A percentile compares a stretch with the other conserved stretches of the same genome.
These are phyloP conservation scores for Riptortus pedestris DNA, from an alignment of 1,140 invertebrate species.

Conservation along the genomic window DNA sequence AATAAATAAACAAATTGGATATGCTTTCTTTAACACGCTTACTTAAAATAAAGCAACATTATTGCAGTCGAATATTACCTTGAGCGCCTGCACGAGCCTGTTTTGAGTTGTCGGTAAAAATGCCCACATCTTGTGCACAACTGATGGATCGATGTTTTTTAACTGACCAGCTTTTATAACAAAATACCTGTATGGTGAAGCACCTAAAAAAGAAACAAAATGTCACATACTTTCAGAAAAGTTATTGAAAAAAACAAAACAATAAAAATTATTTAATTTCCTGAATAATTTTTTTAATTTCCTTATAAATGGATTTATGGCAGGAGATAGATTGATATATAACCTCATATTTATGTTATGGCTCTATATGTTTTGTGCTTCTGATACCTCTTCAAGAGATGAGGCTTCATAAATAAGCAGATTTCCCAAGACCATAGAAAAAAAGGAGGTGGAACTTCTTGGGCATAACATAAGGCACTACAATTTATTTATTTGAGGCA, in stretches of 20 bases:
- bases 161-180: constrained; percentile 42
- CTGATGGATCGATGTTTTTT: constrained; percentile 40
- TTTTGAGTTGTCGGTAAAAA: constrained; percentile 40
- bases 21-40: not conserved
- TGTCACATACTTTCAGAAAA: not conserved
- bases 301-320: too few relatives aligned
- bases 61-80: constrained; percentile 36
- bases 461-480: too few relatives aligned
- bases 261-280: too few relatives aligned
- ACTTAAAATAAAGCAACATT: not conserved
- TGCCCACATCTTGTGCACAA: constrained; percentile 40
- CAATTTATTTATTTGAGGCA: too few relatives aligned
- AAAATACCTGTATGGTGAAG: constrained; percentile 35
- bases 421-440: too few relatives aligned
- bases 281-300: not conserved
- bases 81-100: constrained; percentile 39
- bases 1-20: not conserved
- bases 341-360: too few relatives aligned
- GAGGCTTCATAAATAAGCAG: too few relatives aligned
- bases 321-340: too few relatives aligned
- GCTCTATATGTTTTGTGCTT: too few relatives aligned
- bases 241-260: too few relatives aligned
- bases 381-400: too few relatives aligned
- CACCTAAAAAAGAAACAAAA: constrained; percentile 11
- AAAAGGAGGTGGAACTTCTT: too few relatives aligned